A percentile compares a stretch with the other conserved stretches of the same genome.
These are phyloP conservation scores for Acanthornis magna DNA, from an alignment of 2,797 vertebrate species.

Conservation along the genomic window DNA sequence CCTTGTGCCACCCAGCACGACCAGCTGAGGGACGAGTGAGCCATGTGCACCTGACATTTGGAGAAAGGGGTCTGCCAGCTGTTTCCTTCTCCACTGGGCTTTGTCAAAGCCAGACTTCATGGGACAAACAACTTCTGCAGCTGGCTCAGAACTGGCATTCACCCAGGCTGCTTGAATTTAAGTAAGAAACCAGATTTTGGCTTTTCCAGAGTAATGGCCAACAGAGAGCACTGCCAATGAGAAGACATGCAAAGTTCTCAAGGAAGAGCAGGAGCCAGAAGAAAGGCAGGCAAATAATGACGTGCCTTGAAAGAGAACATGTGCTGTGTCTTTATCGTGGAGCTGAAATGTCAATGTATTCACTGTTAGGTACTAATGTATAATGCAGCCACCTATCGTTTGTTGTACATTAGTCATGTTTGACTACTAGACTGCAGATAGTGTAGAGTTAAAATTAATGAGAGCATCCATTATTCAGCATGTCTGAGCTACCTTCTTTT, in stretches of 20 bases:
- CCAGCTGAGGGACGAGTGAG: not conserved
- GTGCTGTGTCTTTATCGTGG: not conserved
- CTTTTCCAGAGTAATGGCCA: not conserved
- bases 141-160: not conserved
- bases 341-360: conserved; percentile 52
- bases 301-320: not conserved
- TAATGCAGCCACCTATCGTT: not conserved
- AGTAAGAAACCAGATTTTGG: conserved; percentile 1
- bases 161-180: not conserved
- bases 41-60: not conserved
- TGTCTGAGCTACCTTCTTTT: not conserved
- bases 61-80: not conserved
- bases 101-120: not conserved
- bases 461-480: conserved; percentile 39
- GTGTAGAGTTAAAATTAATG: conserved; percentile 33
- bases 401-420: conserved; percentile 49
- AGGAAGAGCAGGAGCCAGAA: conserved; percentile 17
- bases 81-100: not conserved
- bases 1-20: not conserved
- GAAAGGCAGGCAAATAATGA: conserved; percentile 6
- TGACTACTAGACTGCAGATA: conserved; percentile 31
- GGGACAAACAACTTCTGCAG: not conserved
- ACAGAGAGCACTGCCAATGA: not conserved
- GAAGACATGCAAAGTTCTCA: not conserved
- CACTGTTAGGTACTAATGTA: conserved; percentile 16